Percentiles rank a stretch among this genome's conserved stretches.
phyloP scores from a whole-genome alignment of 2,888 invertebrate genomes.

The Anorthoa munda region DNA sequence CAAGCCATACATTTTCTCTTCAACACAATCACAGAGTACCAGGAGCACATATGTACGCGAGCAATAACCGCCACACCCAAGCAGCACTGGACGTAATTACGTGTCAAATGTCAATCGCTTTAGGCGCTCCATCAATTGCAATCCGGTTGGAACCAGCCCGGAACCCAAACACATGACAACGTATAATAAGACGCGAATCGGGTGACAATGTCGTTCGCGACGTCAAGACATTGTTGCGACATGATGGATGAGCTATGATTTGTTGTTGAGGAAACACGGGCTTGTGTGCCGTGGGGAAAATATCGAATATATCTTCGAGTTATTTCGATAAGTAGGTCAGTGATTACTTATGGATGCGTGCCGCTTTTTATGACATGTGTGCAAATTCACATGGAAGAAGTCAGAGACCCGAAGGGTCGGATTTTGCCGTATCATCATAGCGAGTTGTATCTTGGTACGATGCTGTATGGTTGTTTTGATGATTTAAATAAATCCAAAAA shows the following conservation, averaged over 20 bases:
- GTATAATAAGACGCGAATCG: conserved; percentile 59
- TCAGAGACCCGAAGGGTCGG: neutral
- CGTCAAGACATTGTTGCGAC: conserved; percentile 57
- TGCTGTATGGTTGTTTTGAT: neutral
- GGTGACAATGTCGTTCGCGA: conserved; percentile 56
- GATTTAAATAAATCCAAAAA: neutral
- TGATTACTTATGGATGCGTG: conserved; percentile 25
- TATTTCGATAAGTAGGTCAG: conserved; percentile 45
- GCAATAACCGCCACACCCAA: conserved; percentile 36
- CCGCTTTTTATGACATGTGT: conserved; percentile 9
- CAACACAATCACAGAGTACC: conserved; percentile 25
- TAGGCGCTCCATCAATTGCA: conserved; percentile 73
- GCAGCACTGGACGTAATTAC: conserved; percentile 61
- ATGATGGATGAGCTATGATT: conserved; percentile 58
- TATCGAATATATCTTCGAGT: conserved; percentile 23
- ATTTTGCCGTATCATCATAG: neutral
- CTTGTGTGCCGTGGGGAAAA: conserved; percentile 28
- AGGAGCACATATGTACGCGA: conserved; percentile 22
- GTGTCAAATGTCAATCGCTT: conserved; percentile 82
- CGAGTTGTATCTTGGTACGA: neutral
- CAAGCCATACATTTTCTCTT: neutral
- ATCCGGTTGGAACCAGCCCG: conserved; percentile 73
- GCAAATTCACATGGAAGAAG: neutral
- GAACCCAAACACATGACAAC: conserved; percentile 50
- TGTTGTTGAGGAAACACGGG: conserved; percentile 34